Percentiles rank a stretch among this genome's conserved stretches.
Evolutionary conservation across 2,888 invertebrate genomes (phyloP).

Genomic region (Dicycla oo): DNA sequence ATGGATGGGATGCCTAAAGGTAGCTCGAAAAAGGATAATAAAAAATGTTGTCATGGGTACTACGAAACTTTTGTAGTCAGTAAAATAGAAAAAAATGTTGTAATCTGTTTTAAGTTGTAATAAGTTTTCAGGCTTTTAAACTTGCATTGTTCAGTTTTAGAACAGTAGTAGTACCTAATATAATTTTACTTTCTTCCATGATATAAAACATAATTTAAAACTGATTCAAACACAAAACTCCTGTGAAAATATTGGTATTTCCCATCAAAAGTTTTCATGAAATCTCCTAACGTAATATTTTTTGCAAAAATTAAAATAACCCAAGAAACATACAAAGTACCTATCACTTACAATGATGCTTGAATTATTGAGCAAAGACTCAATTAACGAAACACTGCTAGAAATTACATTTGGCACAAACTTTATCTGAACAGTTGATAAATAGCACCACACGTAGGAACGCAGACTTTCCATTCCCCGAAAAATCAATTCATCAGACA

Average conservation of each 20-base stretch:
- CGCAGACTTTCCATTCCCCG: slow-evolving; percentile 22
- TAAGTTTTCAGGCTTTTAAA: too few relatives aligned
- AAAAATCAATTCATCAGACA: slow-evolving; percentile 10
- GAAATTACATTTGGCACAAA: slow-evolving; percentile 35
- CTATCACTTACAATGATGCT: neutral
- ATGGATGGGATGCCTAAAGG: too few relatives aligned
- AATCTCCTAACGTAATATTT: neutral
- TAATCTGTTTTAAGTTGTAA: too few relatives aligned
- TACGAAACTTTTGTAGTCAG: too few relatives aligned
- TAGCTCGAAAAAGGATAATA: too few relatives aligned
- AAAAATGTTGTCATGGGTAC: too few relatives aligned
- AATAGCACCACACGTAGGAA: neutral
- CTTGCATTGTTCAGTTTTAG: neutral
- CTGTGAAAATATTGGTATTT: neutral
- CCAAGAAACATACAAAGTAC: neutral
- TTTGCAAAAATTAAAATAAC: neutral
- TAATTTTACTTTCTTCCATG: slow-evolving; percentile 2
- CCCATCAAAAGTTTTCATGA: neutral
- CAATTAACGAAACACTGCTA: slow-evolving; percentile 16
- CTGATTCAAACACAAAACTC: neutral
- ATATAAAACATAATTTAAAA: neutral
- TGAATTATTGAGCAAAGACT: neutral
- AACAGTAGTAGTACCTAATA: neutral
- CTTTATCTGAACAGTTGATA: slow-evolving; percentile 6
- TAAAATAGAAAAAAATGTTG: too few relatives aligned